Evolutionary conservation across 2,888 invertebrate genomes (phyloP).

Genomic region (Tenthredo amoena): DNA sequence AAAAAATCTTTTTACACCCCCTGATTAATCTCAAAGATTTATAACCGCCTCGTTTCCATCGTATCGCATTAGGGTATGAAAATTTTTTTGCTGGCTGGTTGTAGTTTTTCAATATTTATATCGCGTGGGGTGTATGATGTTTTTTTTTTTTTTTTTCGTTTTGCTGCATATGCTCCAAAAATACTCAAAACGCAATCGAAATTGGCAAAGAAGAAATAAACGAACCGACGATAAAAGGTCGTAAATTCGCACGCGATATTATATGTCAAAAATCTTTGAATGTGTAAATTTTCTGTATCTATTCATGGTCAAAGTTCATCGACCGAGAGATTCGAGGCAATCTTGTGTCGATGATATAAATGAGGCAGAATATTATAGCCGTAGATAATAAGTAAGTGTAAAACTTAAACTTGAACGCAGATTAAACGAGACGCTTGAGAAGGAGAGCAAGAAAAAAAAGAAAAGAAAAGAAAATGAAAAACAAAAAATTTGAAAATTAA

Average conservation of each 20-base stretch:
- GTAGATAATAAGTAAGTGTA: neutral
- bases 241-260: too few relatives aligned
- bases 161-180: too few relatives aligned
- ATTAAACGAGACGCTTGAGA: neutral
- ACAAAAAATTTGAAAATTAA: neutral
- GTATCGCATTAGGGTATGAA: neutral
- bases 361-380: neutral
- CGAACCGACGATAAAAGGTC: too few relatives aligned
- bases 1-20: neutral
- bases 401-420: neutral
- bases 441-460: neutral
- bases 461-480: neutral
- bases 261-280: too few relatives aligned
- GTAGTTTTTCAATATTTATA: neutral
- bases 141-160: neutral
- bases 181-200: too few relatives aligned
- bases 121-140: neutral
- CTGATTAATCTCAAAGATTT: constrained; percentile 8
- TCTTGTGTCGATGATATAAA: neutral
- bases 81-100: neutral
- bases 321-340: too few relatives aligned
- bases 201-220: too few relatives aligned
- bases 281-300: too few relatives aligned
- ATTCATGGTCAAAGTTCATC: too few relatives aligned
- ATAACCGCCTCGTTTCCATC: constrained; percentile 3